A percentile compares a stretch with the other conserved stretches of the same genome.
Conservation (phyloP, 2,797 vertebrate genomes). For the Antennarius maculatus region DNA sequence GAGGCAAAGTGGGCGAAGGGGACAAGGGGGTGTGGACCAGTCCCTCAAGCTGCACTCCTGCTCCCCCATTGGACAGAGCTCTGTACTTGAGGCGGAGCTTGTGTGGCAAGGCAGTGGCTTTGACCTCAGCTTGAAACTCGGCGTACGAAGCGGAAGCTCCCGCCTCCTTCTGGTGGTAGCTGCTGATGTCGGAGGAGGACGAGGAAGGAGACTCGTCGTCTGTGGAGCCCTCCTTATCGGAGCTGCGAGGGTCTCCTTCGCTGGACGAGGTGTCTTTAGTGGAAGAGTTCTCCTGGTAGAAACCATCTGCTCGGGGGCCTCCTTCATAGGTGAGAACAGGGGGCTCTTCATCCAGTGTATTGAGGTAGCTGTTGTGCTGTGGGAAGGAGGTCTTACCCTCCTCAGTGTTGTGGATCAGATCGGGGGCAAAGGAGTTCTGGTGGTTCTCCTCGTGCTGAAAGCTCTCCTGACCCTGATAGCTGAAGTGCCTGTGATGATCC, state of each 20-base stretch:
- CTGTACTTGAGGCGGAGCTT: slow-evolving; percentile 86
- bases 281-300: slow-evolving; percentile 77
- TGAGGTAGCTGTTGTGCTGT: slow-evolving; percentile 77
- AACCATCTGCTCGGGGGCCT: slow-evolving; percentile 60
- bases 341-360: slow-evolving; percentile 77
- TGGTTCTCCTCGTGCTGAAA: slow-evolving; percentile 57
- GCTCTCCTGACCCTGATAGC: slow-evolving; percentile 57
- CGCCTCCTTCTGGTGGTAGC: slow-evolving; percentile 67
- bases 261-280: slow-evolving; percentile 79
- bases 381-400: slow-evolving; percentile 73
- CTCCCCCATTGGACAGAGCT: slow-evolving; percentile 72
- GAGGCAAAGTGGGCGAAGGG: slow-evolving; percentile 76
- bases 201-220: slow-evolving; percentile 81
- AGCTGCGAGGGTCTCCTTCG: slow-evolving; percentile 79
- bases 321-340: slow-evolving; percentile 79
- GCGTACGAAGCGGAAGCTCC: slow-evolving; percentile 18
- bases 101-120: slow-evolving; percentile 83
- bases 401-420: slow-evolving; percentile 78
- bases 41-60: slow-evolving; percentile 51
- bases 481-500: slow-evolving; percentile 49
- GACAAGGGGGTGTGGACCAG: slow-evolving; percentile 36
- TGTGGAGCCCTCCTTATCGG: slow-evolving; percentile 80
- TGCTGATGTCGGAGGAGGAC: slow-evolving; percentile 78
- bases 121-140: slow-evolving; percentile 75
- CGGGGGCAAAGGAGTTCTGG: slow-evolving; percentile 75